phyloP scores from a whole-genome alignment of 2,797 vertebrate genomes.

The Micropoecilia bifurca region DNA sequence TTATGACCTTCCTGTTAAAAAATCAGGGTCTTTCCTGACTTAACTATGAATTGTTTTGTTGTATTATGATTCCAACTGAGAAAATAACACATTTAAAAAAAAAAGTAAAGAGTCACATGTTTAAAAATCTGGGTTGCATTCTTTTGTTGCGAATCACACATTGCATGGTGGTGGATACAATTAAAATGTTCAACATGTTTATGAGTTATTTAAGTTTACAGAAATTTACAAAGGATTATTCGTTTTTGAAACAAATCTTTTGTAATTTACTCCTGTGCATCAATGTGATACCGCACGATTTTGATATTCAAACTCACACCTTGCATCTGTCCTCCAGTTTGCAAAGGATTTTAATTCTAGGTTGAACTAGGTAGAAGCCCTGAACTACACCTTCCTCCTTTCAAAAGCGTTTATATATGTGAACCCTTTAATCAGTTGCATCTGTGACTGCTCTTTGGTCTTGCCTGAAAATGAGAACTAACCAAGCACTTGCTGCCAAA shows the following conservation, averaged over 20 bases:
- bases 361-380: conserved; percentile 37
- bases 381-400: conserved; percentile 44
- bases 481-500: conserved; percentile 31
- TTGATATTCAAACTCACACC: neutral
- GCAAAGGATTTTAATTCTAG: conserved; percentile 32
- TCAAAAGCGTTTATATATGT: conserved; percentile 25
- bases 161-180: neutral
- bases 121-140: neutral
- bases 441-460: conserved; percentile 37
- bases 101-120: neutral
- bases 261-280: neutral
- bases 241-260: neutral
- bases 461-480: conserved; percentile 38
- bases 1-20: neutral
- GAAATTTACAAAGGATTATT: neutral
- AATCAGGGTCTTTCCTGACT: neutral
- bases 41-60: neutral
- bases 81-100: neutral
- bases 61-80: neutral
- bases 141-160: neutral
- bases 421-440: conserved; percentile 29
- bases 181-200: neutral
- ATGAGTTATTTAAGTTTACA: neutral
- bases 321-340: conserved; percentile 18
- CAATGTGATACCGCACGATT: neutral